Evolutionary conservation across 92 coral and sea anemone species (phyloP), one percentile per base, ranked within the genome.

Genomic region (Diadumene lineata): DNA sequence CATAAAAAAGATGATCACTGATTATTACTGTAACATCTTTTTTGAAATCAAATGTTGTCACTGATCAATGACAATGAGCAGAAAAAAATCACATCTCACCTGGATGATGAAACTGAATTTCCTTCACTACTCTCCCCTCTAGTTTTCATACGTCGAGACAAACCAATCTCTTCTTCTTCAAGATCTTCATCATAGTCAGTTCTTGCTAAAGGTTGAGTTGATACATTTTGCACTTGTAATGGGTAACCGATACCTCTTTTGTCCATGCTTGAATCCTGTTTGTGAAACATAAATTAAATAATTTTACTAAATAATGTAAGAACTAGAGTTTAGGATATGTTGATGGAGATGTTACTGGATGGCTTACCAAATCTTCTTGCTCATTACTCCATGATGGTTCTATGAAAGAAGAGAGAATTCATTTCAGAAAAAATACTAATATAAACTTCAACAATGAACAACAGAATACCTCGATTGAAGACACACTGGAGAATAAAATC

Each of bases 131-230:
- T 68, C 29, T 61, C 82, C n/a, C 67, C 50, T 10, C 23, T 76
- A 26, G 64, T 68, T 27, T 63, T 74, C 32, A 79, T 24, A 23
- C 80, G 79, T 34, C 58, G 73, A 1, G 68, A 62, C 3, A 62
- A 27, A 1, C 22, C 24, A n/a, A 85, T 31, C 82, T 78, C 82
- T 50, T 85, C 89, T 65, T 81, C 80, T 68, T 85, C 89, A 18
- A 85, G 66, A 56, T 68, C 87, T 62, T 71, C 83, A 67, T 69
- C 63, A 9, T 65, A 80, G 60, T 69, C 69, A 17, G 24, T 13
- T 11, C 13, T 32, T 4, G 43, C 43, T 13, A 72, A 56, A 32
- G 77, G 66, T 18, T 72, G 77, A 0, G 23, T 24, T 1, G 85
- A 19, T 32, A 29, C 60, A 7, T 46, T 24, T 33, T 80, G 72